Conservation (phyloP, 2,888 invertebrate genomes). For the Xylophagus ater region DNA sequence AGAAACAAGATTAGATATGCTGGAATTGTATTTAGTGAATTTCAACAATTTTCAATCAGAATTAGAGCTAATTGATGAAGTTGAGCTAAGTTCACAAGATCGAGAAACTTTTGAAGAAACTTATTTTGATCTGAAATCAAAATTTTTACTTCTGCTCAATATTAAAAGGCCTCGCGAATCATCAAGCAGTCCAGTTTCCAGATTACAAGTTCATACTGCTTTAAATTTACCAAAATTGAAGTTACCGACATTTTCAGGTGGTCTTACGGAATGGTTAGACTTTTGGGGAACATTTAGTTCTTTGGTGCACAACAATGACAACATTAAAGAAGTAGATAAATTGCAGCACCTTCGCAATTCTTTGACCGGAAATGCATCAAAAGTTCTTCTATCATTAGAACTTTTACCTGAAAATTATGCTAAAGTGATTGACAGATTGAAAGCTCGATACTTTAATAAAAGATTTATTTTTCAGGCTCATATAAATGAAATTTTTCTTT, state of each 20-base stretch:
- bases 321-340: conserved; percentile 2
- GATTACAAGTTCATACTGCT: no score
- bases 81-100: neutral
- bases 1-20: conserved; percentile 5
- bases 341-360: conserved; percentile 3
- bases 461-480: neutral
- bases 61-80: neutral
- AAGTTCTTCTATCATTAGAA: conserved; percentile 4
- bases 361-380: conserved; percentile 2
- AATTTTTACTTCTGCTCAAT: no score
- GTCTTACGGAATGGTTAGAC: conserved; percentile 3
- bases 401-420: conserved; percentile 6
- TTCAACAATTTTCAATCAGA: conserved; percentile 1
- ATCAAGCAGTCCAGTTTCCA: no score
- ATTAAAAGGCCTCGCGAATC: no score
- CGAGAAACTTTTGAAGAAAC: no score
- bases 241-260: no score
- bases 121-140: no score
- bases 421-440: conserved; percentile 1
- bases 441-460: no score
- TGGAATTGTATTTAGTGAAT: no score
- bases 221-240: no score
- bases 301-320: conserved; percentile 1
- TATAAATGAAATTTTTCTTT: no score
- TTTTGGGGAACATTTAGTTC: conserved; percentile 5